Evolutionary conservation across 2,113 vertebrate species (phyloP).

Genomic region (Pyxicephalus adspersus): DNA sequence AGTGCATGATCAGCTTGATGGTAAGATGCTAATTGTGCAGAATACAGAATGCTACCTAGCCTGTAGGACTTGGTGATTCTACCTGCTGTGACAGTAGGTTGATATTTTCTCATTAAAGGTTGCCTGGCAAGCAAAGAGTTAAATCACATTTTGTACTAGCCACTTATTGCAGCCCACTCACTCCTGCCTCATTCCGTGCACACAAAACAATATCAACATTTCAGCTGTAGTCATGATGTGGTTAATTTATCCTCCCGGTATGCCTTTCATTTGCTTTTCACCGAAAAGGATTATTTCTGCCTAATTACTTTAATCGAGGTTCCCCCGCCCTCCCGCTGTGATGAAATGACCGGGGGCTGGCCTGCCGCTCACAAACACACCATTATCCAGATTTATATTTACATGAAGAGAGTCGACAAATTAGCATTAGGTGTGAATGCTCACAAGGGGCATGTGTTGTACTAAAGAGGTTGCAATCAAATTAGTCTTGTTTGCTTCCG

Average conservation of each 20-base stretch:
- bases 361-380: conserved; percentile 50
- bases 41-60: too few relatives aligned
- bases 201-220: background rate
- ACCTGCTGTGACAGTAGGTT: background rate
- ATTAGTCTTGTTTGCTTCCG: background rate
- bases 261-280: conserved; percentile 50
- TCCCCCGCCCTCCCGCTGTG: conserved; percentile 36
- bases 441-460: background rate
- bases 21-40: too few relatives aligned
- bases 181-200: background rate
- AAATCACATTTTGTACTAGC: background rate
- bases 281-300: conserved; percentile 55
- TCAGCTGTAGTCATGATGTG: background rate
- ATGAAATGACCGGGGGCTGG: conserved; percentile 46
- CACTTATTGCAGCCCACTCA: conserved; percentile 3
- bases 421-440: conserved; percentile 22
- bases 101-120: background rate
- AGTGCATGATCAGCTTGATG: too few relatives aligned
- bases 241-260: conserved; percentile 35
- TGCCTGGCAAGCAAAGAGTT: background rate
- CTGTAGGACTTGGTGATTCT: too few relatives aligned
- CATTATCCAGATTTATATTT: conserved; percentile 56
- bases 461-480: background rate
- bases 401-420: conserved; percentile 30
- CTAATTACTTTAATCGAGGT: conserved; percentile 56